phyloP scores from a whole-genome alignment of 2,888 invertebrate genomes.

The Tenodera sinensis region DNA sequence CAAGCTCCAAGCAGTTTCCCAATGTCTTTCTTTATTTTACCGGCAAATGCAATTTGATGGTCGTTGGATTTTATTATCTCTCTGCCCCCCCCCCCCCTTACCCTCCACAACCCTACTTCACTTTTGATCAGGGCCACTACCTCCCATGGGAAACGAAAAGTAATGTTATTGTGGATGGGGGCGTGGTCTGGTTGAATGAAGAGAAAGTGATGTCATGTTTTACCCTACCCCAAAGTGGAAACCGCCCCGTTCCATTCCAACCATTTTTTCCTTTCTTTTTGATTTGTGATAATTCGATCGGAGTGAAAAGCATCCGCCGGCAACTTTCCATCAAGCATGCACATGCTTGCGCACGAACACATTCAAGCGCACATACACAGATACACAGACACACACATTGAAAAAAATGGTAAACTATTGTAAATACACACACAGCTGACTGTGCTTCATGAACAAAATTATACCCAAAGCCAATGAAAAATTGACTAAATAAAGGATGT shows the following conservation, averaged over 20 bases:
- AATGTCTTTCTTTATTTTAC: not conserved
- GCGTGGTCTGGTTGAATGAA: not conserved
- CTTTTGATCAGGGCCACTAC: not conserved
- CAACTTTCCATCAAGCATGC: too few species aligned
- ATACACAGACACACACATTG: too few species aligned
- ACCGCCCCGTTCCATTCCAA: not conserved
- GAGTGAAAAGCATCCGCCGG: not conserved
- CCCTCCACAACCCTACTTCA: not conserved
- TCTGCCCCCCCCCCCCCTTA: not conserved
- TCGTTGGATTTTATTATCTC: not conserved
- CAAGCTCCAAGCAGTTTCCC: not conserved
- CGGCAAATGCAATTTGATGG: not conserved
- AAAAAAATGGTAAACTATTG: too few species aligned
- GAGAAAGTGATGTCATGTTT: not conserved
- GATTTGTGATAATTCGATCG: not conserved
- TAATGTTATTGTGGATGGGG: not conserved
- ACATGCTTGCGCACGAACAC: too few species aligned
- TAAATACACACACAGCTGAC: too few species aligned
- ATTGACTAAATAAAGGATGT: too few species aligned
- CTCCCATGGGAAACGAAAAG: not conserved
- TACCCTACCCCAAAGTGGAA: not conserved
- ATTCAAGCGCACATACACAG: too few species aligned
- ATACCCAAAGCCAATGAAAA: too few species aligned
- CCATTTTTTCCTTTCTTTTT: not conserved
- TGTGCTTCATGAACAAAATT: too few species aligned